These are phyloP conservation scores for Ceratothoa steindachneri DNA, from an alignment of 2,888 invertebrate species.

Conservation along the genomic window DNA sequence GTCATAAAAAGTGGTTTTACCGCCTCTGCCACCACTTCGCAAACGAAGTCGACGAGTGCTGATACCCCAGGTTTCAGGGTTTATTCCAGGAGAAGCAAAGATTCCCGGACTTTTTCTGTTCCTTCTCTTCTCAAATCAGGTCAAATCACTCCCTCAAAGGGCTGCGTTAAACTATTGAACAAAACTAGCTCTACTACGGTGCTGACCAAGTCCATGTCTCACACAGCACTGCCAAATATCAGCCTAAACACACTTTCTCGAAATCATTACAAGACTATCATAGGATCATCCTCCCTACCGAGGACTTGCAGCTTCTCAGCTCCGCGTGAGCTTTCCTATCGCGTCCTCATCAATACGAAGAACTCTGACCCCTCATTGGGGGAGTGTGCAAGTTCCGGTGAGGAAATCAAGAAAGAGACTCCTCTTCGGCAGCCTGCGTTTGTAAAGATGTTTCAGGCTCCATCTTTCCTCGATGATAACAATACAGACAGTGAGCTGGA, in stretches of 20 bases:
- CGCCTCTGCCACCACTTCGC: background rate
- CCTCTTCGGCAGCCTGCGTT: background rate
- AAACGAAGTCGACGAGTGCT: background rate
- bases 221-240: background rate
- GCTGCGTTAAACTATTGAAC: background rate
- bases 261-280: background rate
- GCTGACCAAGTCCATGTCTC: background rate
- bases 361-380: background rate
- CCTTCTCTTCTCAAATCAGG: background rate
- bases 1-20: background rate
- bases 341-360: background rate
- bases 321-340: background rate
- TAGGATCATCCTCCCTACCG: background rate
- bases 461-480: background rate
- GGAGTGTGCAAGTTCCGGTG: background rate
- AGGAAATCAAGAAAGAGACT: background rate
- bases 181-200: background rate
- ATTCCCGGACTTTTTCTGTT: background rate
- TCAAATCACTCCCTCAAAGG: background rate
- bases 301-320: background rate
- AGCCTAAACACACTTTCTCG: background rate
- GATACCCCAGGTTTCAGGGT: background rate
- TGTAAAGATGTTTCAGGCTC: background rate
- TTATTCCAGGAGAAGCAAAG: background rate
- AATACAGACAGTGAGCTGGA: constrained; percentile 3